Conservation (phyloP, 1,140 invertebrate genomes). For the Drosophila littoralis region DNA sequence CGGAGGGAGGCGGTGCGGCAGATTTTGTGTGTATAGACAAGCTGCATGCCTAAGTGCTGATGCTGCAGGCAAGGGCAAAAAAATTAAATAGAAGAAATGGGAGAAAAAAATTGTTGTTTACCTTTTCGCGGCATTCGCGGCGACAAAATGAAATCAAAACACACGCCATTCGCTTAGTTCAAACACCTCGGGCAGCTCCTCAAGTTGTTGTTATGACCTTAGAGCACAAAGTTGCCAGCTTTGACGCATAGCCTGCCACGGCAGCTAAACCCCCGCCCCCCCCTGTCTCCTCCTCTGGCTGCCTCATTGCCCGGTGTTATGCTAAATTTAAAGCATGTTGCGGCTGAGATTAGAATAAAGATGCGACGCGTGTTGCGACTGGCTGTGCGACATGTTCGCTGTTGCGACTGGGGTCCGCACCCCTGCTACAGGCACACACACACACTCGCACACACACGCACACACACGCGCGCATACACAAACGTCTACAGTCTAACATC, state of each 20-base stretch:
- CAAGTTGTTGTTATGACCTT: conserved; percentile 64
- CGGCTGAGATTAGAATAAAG: conserved; percentile 71
- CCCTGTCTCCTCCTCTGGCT: not conserved
- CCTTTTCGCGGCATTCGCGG: conserved; percentile 56
- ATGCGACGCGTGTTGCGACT: conserved; percentile 36
- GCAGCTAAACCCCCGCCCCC: conserved; percentile 1
- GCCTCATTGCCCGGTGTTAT: conserved; percentile 50
- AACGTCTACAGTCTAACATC: conserved; percentile 55
- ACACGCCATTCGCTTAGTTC: conserved; percentile 52
- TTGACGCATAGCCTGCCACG: not conserved
- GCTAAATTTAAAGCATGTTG: conserved; percentile 78
- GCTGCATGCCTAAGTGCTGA: conserved; percentile 28
- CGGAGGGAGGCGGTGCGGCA: no score
- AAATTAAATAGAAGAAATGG: conserved; percentile 15
- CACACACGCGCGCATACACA: conserved; percentile 7
- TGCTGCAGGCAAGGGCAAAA: conserved; percentile 11
- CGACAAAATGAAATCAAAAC: conserved; percentile 76
- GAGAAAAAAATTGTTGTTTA: conserved; percentile 51
- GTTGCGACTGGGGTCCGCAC: conserved; percentile 26
- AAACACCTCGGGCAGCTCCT: conserved; percentile 61
- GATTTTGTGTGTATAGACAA: not conserved
- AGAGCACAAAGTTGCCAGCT: conserved; percentile 50
- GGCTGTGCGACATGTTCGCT: conserved; percentile 39
- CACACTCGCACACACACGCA: not conserved
- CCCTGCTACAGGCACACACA: not conserved